phyloP scores from a whole-genome alignment of 2,888 invertebrate genomes.

The Vanessa cardui region DNA sequence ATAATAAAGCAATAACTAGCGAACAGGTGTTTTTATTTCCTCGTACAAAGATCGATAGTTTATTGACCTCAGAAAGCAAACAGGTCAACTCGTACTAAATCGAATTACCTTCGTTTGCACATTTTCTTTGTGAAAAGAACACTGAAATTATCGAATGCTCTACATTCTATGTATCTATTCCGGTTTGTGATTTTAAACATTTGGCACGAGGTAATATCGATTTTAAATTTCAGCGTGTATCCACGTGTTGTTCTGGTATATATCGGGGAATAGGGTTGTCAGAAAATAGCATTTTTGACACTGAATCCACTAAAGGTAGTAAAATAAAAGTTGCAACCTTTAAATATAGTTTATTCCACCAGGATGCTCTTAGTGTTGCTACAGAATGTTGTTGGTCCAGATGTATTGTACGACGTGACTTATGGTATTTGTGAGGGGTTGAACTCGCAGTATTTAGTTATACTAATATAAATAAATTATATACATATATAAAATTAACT shows the following conservation, averaged over 20 bases:
- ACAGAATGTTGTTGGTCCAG: no score
- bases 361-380: no score
- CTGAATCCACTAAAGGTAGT: no score
- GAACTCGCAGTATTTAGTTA: no score
- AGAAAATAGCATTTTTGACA: background rate
- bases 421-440: no score
- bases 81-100: conserved; percentile 2
- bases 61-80: background rate
- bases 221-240: background rate
- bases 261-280: background rate
- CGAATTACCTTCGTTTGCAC: background rate
- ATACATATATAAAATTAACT: no score
- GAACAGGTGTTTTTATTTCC: conserved; percentile 2
- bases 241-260: background rate
- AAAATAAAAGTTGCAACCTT: no score
- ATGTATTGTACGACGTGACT: no score
- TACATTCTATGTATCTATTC: background rate
- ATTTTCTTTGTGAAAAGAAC: background rate
- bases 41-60: conserved; percentile 6
- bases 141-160: background rate
- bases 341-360: no score
- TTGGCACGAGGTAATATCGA: background rate
- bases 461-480: no score
- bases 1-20: background rate
- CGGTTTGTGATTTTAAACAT: background rate